A percentile compares a stretch with the other conserved stretches of the same genome.
These are phyloP conservation scores for Tenrec ecaudatus DNA, from an alignment of 2,113 vertebrate genomes.

Conservation along the genomic window DNA sequence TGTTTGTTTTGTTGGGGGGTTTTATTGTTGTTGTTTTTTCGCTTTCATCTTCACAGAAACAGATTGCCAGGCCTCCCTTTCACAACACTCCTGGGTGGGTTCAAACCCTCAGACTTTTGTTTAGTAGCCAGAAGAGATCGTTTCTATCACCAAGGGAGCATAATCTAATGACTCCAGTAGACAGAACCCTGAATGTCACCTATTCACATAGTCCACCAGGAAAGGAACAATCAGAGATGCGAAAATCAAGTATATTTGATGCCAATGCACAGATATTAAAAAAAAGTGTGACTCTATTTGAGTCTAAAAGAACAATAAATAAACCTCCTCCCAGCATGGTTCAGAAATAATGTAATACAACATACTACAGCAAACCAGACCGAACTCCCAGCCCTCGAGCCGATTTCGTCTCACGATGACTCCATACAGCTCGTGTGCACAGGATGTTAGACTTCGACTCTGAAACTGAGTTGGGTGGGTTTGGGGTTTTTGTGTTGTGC, in stretches of 20 bases:
- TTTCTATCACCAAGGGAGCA: background rate
- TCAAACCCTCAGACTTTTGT: background rate
- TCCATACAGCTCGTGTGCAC: background rate
- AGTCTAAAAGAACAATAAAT: slow-evolving; percentile 20
- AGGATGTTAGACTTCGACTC: background rate
- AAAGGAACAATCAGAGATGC: slow-evolving; percentile 25
- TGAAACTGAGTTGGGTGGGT: background rate
- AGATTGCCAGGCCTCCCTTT: background rate
- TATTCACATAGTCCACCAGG: background rate
- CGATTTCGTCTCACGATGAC: too few species aligned
- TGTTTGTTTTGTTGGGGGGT: too few species aligned
- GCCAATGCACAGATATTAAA: background rate
- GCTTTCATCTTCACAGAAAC: background rate
- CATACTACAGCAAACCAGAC: background rate
- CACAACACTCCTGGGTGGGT: background rate
- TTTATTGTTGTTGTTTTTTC: background rate
- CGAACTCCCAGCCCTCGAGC: too few species aligned
- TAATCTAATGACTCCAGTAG: background rate
- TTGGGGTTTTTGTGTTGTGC: background rate
- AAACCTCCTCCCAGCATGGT: background rate
- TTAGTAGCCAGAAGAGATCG: background rate
- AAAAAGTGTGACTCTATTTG: background rate
- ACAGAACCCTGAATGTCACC: background rate
- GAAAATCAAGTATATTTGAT: background rate
- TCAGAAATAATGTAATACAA: slow-evolving; percentile 41